A percentile compares a stretch with the other conserved stretches of the same genome.
Conservation (phyloP, 2,888 invertebrate species). For the Tenthredo distinguenda region DNA sequence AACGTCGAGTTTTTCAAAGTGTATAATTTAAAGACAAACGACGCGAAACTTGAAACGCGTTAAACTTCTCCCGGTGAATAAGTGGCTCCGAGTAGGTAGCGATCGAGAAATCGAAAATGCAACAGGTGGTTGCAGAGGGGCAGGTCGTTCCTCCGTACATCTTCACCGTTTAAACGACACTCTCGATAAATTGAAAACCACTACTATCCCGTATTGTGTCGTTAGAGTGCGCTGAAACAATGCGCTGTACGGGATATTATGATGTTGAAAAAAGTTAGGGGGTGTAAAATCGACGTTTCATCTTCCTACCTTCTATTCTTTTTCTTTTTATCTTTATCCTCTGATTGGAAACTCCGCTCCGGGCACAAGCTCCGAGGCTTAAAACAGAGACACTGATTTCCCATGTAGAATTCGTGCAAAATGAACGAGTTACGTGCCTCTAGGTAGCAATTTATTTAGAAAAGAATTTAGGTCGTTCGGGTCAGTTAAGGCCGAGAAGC, state of each 20-base stretch:
- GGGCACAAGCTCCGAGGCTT: conserved; percentile 30
- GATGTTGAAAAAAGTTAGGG: not conserved
- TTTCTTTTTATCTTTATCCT: not conserved
- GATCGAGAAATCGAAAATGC: conserved; percentile 14
- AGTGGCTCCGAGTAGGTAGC: not conserved
- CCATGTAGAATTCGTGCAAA: conserved; percentile 26
- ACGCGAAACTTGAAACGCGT: not conserved
- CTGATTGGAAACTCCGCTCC: conserved; percentile 11
- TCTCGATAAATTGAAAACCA: not conserved
- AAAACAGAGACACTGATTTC: not conserved
- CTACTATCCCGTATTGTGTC: not conserved
- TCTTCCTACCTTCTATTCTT: not conserved
- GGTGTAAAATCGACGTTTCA: not conserved
- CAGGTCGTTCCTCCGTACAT: not conserved
- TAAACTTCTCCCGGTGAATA: not conserved
- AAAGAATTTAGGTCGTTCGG: conserved; percentile 72
- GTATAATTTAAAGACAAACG: conserved; percentile 6
- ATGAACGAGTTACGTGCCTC: conserved; percentile 54
- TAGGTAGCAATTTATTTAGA: conserved; percentile 71
- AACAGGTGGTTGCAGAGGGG: conserved; percentile 12
- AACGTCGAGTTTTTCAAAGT: not conserved
- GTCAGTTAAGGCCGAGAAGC: conserved; percentile 65
- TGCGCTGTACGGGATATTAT: not conserved
- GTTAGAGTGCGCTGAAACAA: not conserved
- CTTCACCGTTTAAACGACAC: not conserved